Percentiles rank a stretch among this genome's conserved stretches.
phyloP scores from a whole-genome alignment of 2,888 invertebrate species.

The Drosophila paramelanica region DNA sequence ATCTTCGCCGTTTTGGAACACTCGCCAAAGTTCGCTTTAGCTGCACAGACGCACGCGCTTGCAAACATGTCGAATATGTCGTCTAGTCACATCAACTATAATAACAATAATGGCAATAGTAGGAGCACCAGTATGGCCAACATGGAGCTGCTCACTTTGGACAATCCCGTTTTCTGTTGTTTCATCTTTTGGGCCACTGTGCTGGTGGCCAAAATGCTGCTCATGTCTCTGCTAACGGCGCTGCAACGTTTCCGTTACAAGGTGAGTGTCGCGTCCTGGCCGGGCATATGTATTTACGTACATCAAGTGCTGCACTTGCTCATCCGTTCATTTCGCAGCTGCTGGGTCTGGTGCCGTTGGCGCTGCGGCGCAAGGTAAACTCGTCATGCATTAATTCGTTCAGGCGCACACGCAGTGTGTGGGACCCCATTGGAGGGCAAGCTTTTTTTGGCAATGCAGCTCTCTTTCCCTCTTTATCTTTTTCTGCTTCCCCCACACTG shows the following conservation, averaged over 20 bases:
- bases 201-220: slow-evolving; percentile 84
- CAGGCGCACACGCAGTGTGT: not conserved
- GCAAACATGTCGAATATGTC: slow-evolving; percentile 14
- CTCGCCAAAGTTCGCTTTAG: slow-evolving; percentile 29
- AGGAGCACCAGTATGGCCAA: slow-evolving; percentile 2
- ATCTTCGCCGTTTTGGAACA: slow-evolving; percentile 6
- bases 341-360: slow-evolving; percentile 66
- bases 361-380: slow-evolving; percentile 70
- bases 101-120: slow-evolving; percentile 1
- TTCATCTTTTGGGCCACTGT: slow-evolving; percentile 84
- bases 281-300: not conserved
- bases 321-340: slow-evolving; percentile 57
- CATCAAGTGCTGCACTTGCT: slow-evolving; percentile 6
- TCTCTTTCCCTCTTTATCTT: too few species aligned
- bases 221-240: slow-evolving; percentile 85
- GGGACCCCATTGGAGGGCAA: slow-evolving; percentile 2
- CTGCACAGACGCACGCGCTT: slow-evolving; percentile 20
- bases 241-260: slow-evolving; percentile 84
- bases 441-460: too few species aligned
- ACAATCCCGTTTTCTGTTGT: slow-evolving; percentile 84
- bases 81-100: slow-evolving; percentile 11
- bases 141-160: slow-evolving; percentile 70
- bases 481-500: too few species aligned
- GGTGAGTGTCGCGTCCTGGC: slow-evolving; percentile 67
- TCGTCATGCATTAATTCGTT: not conserved